A percentile compares a stretch with the other conserved stretches of the same genome.
These are phyloP conservation scores for Oplegnathus fasciatus DNA, from an alignment of 2,113 vertebrate species.

Conservation along the genomic window DNA sequence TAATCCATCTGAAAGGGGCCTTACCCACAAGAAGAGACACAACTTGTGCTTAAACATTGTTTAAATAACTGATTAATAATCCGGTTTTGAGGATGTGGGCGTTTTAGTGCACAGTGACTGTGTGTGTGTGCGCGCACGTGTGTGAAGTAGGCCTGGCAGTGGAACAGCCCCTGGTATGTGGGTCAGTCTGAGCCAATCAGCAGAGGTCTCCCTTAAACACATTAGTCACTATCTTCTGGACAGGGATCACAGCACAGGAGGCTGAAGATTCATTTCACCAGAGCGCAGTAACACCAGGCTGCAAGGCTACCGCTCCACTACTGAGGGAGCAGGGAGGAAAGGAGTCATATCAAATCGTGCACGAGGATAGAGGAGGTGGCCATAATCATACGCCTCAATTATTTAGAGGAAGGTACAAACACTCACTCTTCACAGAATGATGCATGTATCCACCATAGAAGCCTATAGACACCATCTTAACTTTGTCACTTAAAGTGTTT, in stretches of 20 bases:
- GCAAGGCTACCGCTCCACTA: neutral
- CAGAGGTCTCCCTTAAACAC: slow-evolving; percentile 53
- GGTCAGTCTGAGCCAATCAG: slow-evolving; percentile 55
- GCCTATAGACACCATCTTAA: neutral
- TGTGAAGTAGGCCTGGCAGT: neutral
- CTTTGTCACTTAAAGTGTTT: neutral
- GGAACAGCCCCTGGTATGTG: slow-evolving; percentile 32
- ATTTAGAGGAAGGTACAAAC: neutral
- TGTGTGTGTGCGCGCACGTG: neutral
- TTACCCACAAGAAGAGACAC: neutral
- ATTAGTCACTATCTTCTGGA: slow-evolving; percentile 37
- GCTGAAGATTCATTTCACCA: neutral
- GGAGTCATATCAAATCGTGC: neutral
- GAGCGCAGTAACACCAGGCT: neutral
- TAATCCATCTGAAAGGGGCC: neutral
- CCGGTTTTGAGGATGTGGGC: neutral
- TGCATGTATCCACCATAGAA: neutral
- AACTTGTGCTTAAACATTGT: neutral
- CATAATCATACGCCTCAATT: neutral
- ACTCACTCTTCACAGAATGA: neutral
- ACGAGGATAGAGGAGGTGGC: neutral
- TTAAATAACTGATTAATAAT: neutral
- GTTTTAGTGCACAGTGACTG: neutral
- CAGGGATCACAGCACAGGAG: neutral
- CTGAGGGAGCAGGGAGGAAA: neutral